Base-by-base conservation (phyloP, 2,888 invertebrate genomes). In the Sesamia inferens region DNA sequence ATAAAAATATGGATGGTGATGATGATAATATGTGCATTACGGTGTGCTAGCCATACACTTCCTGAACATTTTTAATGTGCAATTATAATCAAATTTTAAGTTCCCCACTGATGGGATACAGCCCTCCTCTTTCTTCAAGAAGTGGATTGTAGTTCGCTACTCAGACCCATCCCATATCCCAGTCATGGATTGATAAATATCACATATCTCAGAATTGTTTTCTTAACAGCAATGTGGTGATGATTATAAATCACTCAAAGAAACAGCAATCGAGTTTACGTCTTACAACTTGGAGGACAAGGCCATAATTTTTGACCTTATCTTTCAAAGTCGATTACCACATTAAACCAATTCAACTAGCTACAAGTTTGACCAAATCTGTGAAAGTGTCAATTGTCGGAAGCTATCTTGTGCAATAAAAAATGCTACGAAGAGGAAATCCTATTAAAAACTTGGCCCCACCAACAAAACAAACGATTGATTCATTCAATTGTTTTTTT, bases 401-500 rank as follows among this genome's bases (percentile, higher is more conserved):
- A 51, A 79, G 48, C 22, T 7, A 63, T 11, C 19, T 63, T 51
- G 16, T 24, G 62, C 57, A 71, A 79, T 71, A 79, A 74, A 47
- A 48, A 19, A 51, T 22, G 42, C 57, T 16, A 11, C 71, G 7
- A 48, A 71, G 31, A 73, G 76, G 79, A 76, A 79, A 76, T 79
- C 59, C 64, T 61, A 55, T 44, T 71, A 63, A 51, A 47, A 69
- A 16, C 31, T 44, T 42, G 31, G 31, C 42, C 4, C 8, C 24
- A 22, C n/a, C 57, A 57, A 73, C 51, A 61, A 70, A 51, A 72
- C 51, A 61, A 71, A 51, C 24, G 48, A 58, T 54, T 58, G 16
- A 24, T 71, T 63, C 72, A 63, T 71, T 79, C 65, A 24, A 81
- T 81, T 68, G 67, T 31, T 68, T 81, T 80, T 78, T 63, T 81